Base-by-base conservation (phyloP, 2,797 vertebrate species). In the Lacerta viridis region DNA sequence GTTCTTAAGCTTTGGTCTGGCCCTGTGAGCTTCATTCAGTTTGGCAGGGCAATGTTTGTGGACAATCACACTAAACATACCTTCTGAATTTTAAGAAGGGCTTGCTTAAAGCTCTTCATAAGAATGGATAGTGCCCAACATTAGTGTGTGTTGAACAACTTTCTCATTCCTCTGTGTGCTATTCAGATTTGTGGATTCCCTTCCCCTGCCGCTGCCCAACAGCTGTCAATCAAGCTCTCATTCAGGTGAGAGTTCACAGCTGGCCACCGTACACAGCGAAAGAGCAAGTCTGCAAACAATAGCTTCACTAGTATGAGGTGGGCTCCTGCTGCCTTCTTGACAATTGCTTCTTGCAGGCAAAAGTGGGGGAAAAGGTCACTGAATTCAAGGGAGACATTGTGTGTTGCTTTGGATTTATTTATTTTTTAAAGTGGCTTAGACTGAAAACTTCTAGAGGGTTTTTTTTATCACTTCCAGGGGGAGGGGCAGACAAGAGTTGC, bases 261-360 rank as follows among this genome's bases (percentile, higher is more conserved):
- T 0, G 0, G 72, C 88, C n/a, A 20, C 85, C 39, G 7, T 59
- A 41, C 74, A 50, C 20, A 80, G 77, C 23, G 76, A 84, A 89
- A 89, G 89, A 92, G 41, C 36, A 85, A 94, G 88, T 66, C 77
- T 80, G 66, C 74, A 90, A 87, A 93, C 80, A 92, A 75, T 36
- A 66, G 15, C 74, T 43, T 69, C 86, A 84, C 77, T 83, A 91
- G 33, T 55, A 87, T 88, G 92, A 91, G 78, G 68, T 36, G 59
- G 18, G 72, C 11, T 75, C 43, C 7, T 82, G 43, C 55, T 92
- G 71, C 68, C 71, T 86, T 2, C 43, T 82, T 72, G 29, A 91
- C 15, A 90, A 93, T 89, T 41, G 5, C 15, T 85, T 91, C 43
- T 92, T 87, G 85, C 87, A 41, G 79, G 81, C 9, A 87, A 89